These are phyloP conservation scores for Misgurnus anguillicaudatus DNA, from an alignment of 2,113 vertebrate species.

Conservation along the genomic window DNA sequence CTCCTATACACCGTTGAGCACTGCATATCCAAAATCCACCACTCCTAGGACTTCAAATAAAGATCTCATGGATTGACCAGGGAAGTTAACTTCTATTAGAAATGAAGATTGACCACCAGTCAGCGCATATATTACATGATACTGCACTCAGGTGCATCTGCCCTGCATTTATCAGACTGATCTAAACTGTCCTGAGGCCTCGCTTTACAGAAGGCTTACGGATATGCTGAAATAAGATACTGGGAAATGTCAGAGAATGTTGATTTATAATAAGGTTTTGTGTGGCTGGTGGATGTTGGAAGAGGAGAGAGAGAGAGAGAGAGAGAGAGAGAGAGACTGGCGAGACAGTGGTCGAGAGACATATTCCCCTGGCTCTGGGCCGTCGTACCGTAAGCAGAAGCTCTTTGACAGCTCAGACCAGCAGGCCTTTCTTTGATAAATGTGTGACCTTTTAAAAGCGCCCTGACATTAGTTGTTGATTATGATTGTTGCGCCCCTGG, in stretches of 20 bases:
- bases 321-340: not conserved
- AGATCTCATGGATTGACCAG: not conserved
- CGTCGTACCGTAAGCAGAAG: not conserved
- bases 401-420: conserved; percentile 40
- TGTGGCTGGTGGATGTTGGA: not conserved
- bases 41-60: not conserved
- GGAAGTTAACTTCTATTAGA: not conserved
- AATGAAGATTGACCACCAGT: not conserved
- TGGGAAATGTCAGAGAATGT: conserved; percentile 16
- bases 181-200: conserved; percentile 4
- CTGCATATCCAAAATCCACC: not conserved
- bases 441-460: conserved; percentile 41
- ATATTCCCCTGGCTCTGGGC: conserved; percentile 14
- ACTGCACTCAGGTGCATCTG: not conserved
- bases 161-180: not conserved
- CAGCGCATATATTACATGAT: not conserved
- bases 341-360: conserved; percentile 4
- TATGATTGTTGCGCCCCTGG: conserved; percentile 18
- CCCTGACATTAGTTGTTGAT: conserved; percentile 42
- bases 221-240: not conserved
- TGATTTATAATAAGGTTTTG: conserved; percentile 19
- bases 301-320: not conserved
- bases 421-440: conserved; percentile 39
- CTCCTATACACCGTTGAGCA: not conserved
- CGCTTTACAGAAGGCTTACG: not conserved